Conservation (phyloP, 2,888 invertebrate genomes). For the Lasiommata megera region DNA sequence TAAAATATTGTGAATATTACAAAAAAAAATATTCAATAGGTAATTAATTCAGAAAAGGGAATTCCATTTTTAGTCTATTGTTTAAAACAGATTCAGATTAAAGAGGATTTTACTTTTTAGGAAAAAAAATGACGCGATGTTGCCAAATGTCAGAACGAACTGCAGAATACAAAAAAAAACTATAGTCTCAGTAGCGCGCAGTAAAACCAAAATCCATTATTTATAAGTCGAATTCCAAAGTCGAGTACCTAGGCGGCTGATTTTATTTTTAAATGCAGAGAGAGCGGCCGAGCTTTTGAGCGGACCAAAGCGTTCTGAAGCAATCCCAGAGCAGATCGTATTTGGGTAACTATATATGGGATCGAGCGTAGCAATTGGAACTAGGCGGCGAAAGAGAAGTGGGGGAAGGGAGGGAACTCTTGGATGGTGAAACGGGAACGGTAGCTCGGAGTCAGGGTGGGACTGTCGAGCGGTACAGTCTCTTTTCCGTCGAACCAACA, state of each 20-base stretch:
- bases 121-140: too few relatives aligned
- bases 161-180: too few relatives aligned
- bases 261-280: constrained; percentile 57
- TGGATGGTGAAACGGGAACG: constrained; percentile 55
- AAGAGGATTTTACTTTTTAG: too few relatives aligned
- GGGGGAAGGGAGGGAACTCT: constrained; percentile 47
- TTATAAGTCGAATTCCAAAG: background rate
- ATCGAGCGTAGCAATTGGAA: constrained; percentile 46
- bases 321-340: constrained; percentile 50
- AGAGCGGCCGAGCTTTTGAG: constrained; percentile 50
- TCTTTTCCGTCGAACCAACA: constrained; percentile 75
- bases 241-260: constrained; percentile 37
- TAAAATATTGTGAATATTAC: too few relatives aligned
- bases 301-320: constrained; percentile 58
- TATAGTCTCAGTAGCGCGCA: background rate
- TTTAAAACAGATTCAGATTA: too few relatives aligned
- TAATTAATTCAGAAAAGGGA: too few relatives aligned
- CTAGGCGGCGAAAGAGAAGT: constrained; percentile 37
- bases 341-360: constrained; percentile 77
- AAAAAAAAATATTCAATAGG: too few relatives aligned
- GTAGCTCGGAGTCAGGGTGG: constrained; percentile 76
- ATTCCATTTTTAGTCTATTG: too few relatives aligned
- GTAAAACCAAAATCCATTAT: background rate
- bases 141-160: too few relatives aligned
- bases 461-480: constrained; percentile 77